Percentiles rank a stretch among this genome's conserved stretches.
Evolutionary conservation across 2,888 invertebrate genomes (phyloP).

Genomic region (Dicyrtomina minuta): DNA sequence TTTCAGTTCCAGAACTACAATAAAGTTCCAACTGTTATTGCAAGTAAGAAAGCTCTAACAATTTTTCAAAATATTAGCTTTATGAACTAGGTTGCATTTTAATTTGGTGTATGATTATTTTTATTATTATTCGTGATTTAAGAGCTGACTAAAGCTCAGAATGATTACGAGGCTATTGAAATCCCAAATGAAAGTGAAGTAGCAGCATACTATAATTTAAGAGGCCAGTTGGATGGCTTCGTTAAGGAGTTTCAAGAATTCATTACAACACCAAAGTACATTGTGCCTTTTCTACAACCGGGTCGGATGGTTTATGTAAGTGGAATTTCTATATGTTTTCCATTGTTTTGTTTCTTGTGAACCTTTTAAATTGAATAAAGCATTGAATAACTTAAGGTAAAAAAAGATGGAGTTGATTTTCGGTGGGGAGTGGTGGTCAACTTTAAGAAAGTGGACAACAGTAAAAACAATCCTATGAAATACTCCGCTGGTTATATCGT

Average conservation of each 20-base stretch:
- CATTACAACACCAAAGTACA: conserved; percentile 76
- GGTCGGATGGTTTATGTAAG: conserved; percentile 86
- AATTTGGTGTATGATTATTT: background rate
- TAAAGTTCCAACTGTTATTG: conserved; percentile 82
- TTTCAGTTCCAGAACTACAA: conserved; percentile 99
- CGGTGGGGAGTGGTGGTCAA: conserved; percentile 97
- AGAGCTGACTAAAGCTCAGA: conserved; percentile 70
- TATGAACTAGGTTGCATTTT: background rate
- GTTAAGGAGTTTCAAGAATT: conserved; percentile 74
- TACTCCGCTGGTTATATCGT: conserved; percentile 65
- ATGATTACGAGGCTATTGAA: conserved; percentile 65
- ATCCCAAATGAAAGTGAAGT: conserved; percentile 74
- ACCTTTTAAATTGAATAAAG: too few species aligned
- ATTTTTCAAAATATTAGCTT: background rate
- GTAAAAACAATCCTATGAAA: conserved; percentile 54
- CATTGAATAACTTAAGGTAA: too few species aligned
- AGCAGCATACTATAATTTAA: conserved; percentile 79
- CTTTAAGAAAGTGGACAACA: conserved; percentile 70
- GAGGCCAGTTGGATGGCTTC: conserved; percentile 75
- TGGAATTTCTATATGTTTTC: too few species aligned
- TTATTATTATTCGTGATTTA: conserved; percentile 53
- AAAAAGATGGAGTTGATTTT: conserved; percentile 80
- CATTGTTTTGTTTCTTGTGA: too few species aligned
- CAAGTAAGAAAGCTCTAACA: conserved; percentile 65
- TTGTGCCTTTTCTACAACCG: conserved; percentile 91